A percentile compares a stretch with the other conserved stretches of the same genome.
Evolutionary conservation across 2,888 invertebrate genomes (phyloP).

Genomic region (Ormyrus pomaceus): DNA sequence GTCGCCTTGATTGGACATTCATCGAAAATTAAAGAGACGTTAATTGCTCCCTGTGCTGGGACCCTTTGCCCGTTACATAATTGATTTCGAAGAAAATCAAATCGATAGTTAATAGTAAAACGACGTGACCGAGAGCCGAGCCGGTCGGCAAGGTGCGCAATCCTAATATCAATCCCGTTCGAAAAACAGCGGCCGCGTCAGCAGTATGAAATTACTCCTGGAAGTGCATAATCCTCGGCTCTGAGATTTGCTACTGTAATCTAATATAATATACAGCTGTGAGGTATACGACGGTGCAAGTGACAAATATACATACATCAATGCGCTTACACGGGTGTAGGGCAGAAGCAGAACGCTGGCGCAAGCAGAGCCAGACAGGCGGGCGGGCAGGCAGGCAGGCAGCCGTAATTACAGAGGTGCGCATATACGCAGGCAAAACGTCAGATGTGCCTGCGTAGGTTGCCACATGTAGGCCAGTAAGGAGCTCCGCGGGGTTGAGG

Average conservation of each 20-base stretch:
- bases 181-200: no score
- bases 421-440: slow-evolving; percentile 13
- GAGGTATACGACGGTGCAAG: slow-evolving; percentile 31
- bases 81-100: neutral
- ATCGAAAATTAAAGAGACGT: neutral
- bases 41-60: neutral
- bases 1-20: slow-evolving; percentile 17
- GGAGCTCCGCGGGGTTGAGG: neutral
- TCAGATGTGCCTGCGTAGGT: slow-evolving; percentile 28
- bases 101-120: neutral
- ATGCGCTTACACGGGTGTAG: slow-evolving; percentile 11
- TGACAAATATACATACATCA: slow-evolving; percentile 52
- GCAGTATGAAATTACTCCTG: slow-evolving; percentile 24
- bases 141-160: no score
- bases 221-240: slow-evolving; percentile 39
- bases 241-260: slow-evolving; percentile 46
- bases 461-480: neutral
- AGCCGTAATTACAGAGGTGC: slow-evolving; percentile 50
- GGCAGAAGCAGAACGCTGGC: no score
- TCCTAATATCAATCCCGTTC: no score
- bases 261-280: slow-evolving; percentile 40
- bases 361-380: slow-evolving; percentile 6
- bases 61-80: neutral
- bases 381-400: neutral
- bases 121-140: no score